phyloP scores from a whole-genome alignment of 2,113 vertebrate species.

The Antennarius striatus region DNA sequence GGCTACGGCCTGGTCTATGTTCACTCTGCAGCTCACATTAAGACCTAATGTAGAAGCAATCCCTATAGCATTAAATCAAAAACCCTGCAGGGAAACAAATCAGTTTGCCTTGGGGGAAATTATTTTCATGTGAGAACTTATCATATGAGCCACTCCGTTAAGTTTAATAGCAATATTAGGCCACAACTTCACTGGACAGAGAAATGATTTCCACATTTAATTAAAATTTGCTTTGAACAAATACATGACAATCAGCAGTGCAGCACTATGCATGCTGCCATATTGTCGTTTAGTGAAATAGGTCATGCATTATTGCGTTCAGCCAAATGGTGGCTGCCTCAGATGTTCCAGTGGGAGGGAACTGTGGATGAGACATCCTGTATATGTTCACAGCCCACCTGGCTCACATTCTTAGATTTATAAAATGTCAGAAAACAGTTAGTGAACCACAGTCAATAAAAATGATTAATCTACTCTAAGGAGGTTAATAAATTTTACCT shows the following conservation, averaged over 20 bases:
- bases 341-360: background rate
- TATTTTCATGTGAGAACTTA: conserved; percentile 36
- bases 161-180: conserved; percentile 47
- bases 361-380: background rate
- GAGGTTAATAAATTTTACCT: conserved; percentile 80
- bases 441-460: conserved; percentile 35
- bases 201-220: conserved; percentile 22
- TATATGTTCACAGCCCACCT: conserved; percentile 1
- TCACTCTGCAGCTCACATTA: conserved; percentile 28
- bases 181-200: conserved; percentile 39
- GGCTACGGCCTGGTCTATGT: conserved; percentile 13
- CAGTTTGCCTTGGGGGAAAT: background rate
- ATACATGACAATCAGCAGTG: conserved; percentile 34
- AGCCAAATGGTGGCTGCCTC: background rate
- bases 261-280: conserved; percentile 7
- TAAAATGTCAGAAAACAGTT: conserved; percentile 23
- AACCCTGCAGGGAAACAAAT: conserved; percentile 19
- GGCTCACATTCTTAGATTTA: conserved; percentile 21
- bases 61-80: conserved; percentile 38
- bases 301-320: background rate
- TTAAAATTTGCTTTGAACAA: conserved; percentile 38
- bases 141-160: conserved; percentile 63
- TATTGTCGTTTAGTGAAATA: conserved; percentile 18
- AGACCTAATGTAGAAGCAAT: conserved; percentile 40
- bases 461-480: conserved; percentile 29